phyloP scores from a whole-genome alignment of 2,797 vertebrate species.

The Tarsius wallacei region DNA sequence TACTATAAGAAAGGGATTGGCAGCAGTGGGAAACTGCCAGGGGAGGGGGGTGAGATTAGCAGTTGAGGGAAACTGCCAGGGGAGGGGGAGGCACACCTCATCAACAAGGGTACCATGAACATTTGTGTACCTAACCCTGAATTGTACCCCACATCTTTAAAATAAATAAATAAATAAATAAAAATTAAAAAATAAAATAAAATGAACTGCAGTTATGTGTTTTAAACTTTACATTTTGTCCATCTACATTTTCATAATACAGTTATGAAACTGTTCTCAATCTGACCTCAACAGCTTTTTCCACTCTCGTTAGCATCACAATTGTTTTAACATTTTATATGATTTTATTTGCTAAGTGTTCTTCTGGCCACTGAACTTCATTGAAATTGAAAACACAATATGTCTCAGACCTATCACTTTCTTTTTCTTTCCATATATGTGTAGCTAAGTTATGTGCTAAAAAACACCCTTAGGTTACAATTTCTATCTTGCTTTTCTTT shows the following conservation, averaged over 20 bases:
- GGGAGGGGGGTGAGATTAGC: too few species aligned
- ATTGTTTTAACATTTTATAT: slow-evolving; percentile 62
- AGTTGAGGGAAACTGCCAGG: too few species aligned
- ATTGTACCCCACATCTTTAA: too few species aligned
- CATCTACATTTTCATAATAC: neutral
- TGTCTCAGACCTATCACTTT: too few species aligned
- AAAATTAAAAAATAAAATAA: neutral
- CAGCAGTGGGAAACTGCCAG: too few species aligned
- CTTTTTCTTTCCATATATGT: neutral
- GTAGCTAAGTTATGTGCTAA: neutral
- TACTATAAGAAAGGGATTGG: too few species aligned
- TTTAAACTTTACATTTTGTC: neutral
- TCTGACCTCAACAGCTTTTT: neutral
- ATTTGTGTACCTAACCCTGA: too few species aligned
- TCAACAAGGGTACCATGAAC: too few species aligned
- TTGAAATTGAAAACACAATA: neutral
- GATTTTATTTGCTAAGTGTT: slow-evolving; percentile 42
- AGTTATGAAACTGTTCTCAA: neutral
- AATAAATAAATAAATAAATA: too few species aligned
- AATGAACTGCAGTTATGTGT: neutral
- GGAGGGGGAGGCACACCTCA: too few species aligned
- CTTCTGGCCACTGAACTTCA: neutral
- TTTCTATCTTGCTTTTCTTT: neutral
- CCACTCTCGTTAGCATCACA: neutral
- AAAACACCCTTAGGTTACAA: neutral